Evolutionary conservation across 1,140 invertebrate genomes (phyloP).

Genomic region (Nasonia vitripennis): DNA sequence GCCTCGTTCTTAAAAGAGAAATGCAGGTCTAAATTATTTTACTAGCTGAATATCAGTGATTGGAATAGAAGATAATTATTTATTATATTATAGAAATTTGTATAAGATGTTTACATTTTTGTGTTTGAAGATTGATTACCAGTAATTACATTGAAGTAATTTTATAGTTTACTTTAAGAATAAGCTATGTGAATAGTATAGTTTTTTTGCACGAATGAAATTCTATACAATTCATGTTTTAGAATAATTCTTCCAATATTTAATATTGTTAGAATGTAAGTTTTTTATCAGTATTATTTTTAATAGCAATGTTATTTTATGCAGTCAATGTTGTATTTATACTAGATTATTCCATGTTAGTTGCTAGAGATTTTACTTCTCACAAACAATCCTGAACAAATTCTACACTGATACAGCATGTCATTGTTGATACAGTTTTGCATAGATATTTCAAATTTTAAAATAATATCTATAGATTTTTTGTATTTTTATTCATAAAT

Average conservation of each 20-base stretch:
- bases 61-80: conserved; percentile 27
- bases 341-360: neutral
- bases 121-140: neutral
- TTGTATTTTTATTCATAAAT: neutral
- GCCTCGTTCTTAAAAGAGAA: conserved; percentile 10
- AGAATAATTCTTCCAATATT: conserved; percentile 26
- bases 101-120: neutral
- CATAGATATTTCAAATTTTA: conserved; percentile 2
- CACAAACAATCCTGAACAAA: neutral
- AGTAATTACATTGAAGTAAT: conserved; percentile 14
- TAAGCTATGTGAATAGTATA: neutral
- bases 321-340: neutral
- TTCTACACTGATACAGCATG: neutral
- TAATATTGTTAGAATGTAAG: conserved; percentile 30
- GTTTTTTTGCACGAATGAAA: conserved; percentile 19
- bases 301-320: neutral
- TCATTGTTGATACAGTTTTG: conserved; percentile 7
- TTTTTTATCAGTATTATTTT: conserved; percentile 7
- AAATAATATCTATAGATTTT: neutral
- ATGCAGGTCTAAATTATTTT: conserved; percentile 21
- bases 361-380: neutral
- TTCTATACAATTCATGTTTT: conserved; percentile 28
- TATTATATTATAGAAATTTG: conserved; percentile 12
- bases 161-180: conserved; percentile 24
- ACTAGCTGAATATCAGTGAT: conserved; percentile 22